Base-by-base conservation (phyloP, 2,113 vertebrate genomes). In the Myotis yumanensis region DNA sequence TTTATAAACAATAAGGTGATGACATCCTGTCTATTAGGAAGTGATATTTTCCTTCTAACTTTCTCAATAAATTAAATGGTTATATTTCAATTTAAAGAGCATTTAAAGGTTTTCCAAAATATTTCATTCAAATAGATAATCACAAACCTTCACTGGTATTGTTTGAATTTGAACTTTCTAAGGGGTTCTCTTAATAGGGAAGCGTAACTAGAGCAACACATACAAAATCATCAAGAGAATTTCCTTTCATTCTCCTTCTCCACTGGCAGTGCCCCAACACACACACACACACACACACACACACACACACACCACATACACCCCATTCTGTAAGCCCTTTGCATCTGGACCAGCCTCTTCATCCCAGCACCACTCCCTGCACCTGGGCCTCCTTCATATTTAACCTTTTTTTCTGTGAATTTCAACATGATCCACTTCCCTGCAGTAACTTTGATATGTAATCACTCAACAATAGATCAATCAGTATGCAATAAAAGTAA, bases 41-140 rank as follows among this genome's bases (percentile, higher is more conserved):
- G 51, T 35, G 40, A 92, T 43, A 32, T 86, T 86, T 79, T 59
- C 11, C 23, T 89, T 73, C 14, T 82, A 32, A 75, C 23, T 96
- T 68, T 52, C 16, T 30, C 64, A 91, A 35, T 30, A 85, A 66
- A 86, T 93, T 54, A 90, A 88, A 92, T 23, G 72, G 37, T 40
- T 86, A 25, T 23, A 93, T 73, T 64, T 25, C 35, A 76, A 92
- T 16, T 57, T 91, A 86, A 69, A 94, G 40, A 86, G 12, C 25
- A 73, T 57, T 73, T 85, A 80, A 64, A 12, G 1, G 18, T 84
- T 87, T 95, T 71, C 48, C 7, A 86, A 95, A 91, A 62, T 43
- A 83, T 64, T 73, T 80, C 22, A 88, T 72, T 89, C 40, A 88
- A 71, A 75, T 28, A 88, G 54, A 93, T 43, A 69, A 94, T 43